Evolutionary conservation across 2,797 vertebrate species (phyloP).

Genomic region (Cryptoprocta ferox): DNA sequence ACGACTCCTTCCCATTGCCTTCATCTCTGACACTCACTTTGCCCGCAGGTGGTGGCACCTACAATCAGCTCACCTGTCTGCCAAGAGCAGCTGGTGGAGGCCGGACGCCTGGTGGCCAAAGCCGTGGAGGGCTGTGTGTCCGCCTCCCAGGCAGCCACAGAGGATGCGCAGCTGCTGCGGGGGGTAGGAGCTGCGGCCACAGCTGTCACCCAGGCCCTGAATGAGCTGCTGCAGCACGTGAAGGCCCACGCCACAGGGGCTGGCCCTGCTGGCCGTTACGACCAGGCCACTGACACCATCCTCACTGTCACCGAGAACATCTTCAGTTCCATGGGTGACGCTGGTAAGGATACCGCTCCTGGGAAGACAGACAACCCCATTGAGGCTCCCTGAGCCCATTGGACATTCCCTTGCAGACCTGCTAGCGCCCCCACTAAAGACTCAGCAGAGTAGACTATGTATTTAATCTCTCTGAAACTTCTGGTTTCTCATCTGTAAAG

Average conservation of each 20-base stretch:
- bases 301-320: conserved; percentile 98
- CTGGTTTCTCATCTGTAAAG: neutral
- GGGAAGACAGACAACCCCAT: neutral
- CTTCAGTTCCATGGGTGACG: conserved; percentile 99
- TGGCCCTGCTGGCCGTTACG: conserved; percentile 95
- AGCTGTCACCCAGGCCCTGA: conserved; percentile 96
- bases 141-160: conserved; percentile 94
- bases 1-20: neutral
- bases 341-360: conserved; percentile 89
- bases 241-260: conserved; percentile 94
- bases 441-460: neutral
- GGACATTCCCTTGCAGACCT: neutral
- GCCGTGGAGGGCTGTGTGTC: conserved; percentile 97
- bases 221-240: conserved; percentile 97
- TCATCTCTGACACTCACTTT: neutral
- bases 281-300: conserved; percentile 98
- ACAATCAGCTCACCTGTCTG: conserved; percentile 98
- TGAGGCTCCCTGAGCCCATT: neutral
- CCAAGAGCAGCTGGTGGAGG: conserved; percentile 97
- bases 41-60: conserved; percentile 95
- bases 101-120: conserved; percentile 96
- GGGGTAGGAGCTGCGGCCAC: conserved; percentile 96
- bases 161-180: conserved; percentile 94
- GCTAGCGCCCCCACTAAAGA: neutral
- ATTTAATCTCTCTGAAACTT: neutral